Conservation (phyloP, 2,888 invertebrate genomes). For the Blastobasis adustella region DNA sequence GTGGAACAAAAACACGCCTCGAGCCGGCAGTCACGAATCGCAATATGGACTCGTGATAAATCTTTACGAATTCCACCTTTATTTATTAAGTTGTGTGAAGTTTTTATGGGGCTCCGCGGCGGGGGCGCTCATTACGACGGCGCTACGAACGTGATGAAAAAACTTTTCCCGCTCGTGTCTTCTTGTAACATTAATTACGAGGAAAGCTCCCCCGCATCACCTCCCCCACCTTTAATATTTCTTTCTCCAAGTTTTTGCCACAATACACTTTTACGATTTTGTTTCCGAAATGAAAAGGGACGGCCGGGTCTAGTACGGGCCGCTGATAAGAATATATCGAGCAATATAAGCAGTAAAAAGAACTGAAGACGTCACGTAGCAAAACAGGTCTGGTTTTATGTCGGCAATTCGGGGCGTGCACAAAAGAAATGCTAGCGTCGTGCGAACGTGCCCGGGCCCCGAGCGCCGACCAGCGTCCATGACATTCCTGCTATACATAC, state of each 20-base stretch:
- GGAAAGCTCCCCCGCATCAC: slow-evolving; percentile 35
- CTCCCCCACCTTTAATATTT: slow-evolving; percentile 42
- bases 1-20: slow-evolving; percentile 48
- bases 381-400: slow-evolving; percentile 67
- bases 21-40: slow-evolving; percentile 46
- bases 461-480: slow-evolving; percentile 15
- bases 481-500: slow-evolving; percentile 3
- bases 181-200: slow-evolving; percentile 69
- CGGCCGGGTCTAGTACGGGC: slow-evolving; percentile 34
- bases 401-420: slow-evolving; percentile 68
- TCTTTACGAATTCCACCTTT: slow-evolving; percentile 67
- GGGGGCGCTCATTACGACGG: slow-evolving; percentile 62
- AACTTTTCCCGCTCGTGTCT: slow-evolving; percentile 66
- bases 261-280: slow-evolving; percentile 57
- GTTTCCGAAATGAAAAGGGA: slow-evolving; percentile 43
- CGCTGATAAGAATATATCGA: slow-evolving; percentile 63
- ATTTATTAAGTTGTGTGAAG: slow-evolving; percentile 73
- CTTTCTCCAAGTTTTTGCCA: slow-evolving; percentile 31
- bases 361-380: slow-evolving; percentile 63
- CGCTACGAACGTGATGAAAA: slow-evolving; percentile 63
- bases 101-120: slow-evolving; percentile 66
- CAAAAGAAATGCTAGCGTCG: slow-evolving; percentile 69
- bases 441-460: slow-evolving; percentile 47
- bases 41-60: slow-evolving; percentile 64
- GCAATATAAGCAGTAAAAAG: slow-evolving; percentile 61